phyloP scores from a whole-genome alignment of 2,113 vertebrate species.

The Brachyhypopomus occidentalis region DNA sequence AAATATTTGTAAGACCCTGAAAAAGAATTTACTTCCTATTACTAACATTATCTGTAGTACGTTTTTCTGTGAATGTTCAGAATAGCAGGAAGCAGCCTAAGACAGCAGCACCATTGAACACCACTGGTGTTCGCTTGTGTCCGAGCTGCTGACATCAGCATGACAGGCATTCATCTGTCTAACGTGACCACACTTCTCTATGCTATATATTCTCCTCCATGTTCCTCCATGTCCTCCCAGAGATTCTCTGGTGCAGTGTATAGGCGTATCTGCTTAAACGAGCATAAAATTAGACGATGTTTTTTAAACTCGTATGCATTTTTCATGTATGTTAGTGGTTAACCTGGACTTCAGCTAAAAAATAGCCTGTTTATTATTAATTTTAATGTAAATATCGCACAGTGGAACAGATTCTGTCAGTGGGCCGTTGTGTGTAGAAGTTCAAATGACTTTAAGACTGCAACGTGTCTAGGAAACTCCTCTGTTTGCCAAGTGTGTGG shows the following conservation, averaged over 20 bases:
- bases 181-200: conserved; percentile 22
- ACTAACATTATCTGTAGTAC: not conserved
- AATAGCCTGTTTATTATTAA: not conserved
- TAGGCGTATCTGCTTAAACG: not conserved
- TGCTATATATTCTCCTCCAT: conserved; percentile 32
- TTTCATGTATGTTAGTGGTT: no score
- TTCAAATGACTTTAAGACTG: not conserved
- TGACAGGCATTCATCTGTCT: conserved; percentile 48
- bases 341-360: no score
- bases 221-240: not conserved
- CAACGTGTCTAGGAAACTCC: not conserved
- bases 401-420: not conserved
- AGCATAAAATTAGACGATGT: not conserved
- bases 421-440: not conserved
- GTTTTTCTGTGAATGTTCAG: not conserved
- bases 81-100: not conserved
- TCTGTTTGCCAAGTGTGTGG: not conserved
- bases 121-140: not conserved
- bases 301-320: not conserved
- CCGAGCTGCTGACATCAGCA: conserved; percentile 38
- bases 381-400: not conserved
- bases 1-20: not conserved
- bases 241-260: not conserved
- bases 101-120: no score
- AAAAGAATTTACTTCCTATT: not conserved